These are phyloP conservation scores for Scolanthus callimorphus DNA, from an alignment of 92 coral and sea anemone species.

Conservation along the genomic window DNA sequence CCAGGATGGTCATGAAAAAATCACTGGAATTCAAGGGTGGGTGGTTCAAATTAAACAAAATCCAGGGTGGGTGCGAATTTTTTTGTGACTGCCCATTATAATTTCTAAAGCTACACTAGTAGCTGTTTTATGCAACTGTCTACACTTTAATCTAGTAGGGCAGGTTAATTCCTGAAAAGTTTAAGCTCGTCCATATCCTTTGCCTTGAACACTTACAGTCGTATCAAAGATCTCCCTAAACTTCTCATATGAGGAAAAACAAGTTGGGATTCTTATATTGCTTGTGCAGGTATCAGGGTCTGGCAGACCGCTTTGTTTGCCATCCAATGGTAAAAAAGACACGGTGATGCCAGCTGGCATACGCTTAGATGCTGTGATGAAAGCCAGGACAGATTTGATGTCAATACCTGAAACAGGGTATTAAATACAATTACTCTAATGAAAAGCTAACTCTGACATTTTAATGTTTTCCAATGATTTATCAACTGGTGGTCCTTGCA, in stretches of 20 bases:
- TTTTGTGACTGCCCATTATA: no score
- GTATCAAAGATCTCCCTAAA: conserved; percentile 21
- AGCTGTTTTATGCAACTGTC: no score
- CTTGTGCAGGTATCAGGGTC: conserved; percentile 22
- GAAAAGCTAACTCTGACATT: neutral
- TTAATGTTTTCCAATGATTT: no score
- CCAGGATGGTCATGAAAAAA: no score
- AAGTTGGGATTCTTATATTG: conserved; percentile 4
- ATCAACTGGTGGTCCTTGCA: no score
- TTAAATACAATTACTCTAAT: neutral
- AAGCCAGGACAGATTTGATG: conserved; percentile 17
- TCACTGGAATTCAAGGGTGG: no score
- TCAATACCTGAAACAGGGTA: conserved; percentile 10
- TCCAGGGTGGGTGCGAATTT: no score
- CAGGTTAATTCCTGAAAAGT: no score
- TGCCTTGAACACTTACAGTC: conserved; percentile 9
- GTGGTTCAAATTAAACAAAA: no score
- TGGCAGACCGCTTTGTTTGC: conserved; percentile 1
- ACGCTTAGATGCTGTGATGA: conserved; percentile 22
- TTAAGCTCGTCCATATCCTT: conserved; percentile 27
- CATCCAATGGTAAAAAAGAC: conserved; percentile 8
- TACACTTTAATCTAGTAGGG: no score
- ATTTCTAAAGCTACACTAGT: no score
- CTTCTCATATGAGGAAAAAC: conserved; percentile 16
- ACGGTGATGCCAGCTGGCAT: conserved; percentile 17